These are phyloP conservation scores for Apamea monoglypha DNA, from an alignment of 2,888 invertebrate species.

Conservation along the genomic window DNA sequence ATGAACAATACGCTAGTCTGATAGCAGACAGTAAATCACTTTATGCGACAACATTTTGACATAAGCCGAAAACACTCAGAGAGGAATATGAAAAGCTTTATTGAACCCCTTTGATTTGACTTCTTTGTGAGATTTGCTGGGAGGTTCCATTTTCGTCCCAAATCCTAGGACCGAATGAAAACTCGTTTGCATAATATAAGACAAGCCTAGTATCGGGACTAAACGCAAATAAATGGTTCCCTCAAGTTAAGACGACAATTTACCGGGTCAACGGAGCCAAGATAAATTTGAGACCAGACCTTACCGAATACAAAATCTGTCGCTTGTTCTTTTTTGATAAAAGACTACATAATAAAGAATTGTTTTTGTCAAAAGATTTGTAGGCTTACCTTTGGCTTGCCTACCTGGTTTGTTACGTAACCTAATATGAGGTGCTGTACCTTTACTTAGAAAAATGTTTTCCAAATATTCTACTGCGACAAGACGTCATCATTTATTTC, in stretches of 20 bases:
- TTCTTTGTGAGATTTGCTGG: constrained; percentile 73
- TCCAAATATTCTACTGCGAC: constrained; percentile 30
- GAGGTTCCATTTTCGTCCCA: constrained; percentile 73
- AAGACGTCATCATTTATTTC: constrained; percentile 20
- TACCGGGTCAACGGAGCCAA: constrained; percentile 83
- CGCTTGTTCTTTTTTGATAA: constrained; percentile 74
- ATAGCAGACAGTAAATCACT: constrained; percentile 53
- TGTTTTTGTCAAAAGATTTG: constrained; percentile 63
- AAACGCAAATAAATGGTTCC: constrained; percentile 86
- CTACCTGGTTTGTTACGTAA: constrained; percentile 48
- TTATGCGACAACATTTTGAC: constrained; percentile 59
- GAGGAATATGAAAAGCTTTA: constrained; percentile 72
- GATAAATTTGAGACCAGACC: constrained; percentile 82
- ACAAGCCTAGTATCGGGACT: constrained; percentile 82
- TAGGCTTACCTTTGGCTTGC: constrained; percentile 36
- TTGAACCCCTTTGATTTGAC: constrained; percentile 74
- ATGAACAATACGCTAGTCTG: constrained; percentile 63
- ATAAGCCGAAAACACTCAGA: constrained; percentile 64
- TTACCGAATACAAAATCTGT: constrained; percentile 80
- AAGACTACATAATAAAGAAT: constrained; percentile 66
- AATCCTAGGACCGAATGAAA: constrained; percentile 77
- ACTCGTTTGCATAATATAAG: constrained; percentile 86
- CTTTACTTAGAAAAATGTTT: constrained; percentile 33
- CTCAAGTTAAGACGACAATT: constrained; percentile 86
- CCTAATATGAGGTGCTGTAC: constrained; percentile 25